These are phyloP conservation scores for Chrysomela aeneicollis DNA, from an alignment of 2,888 invertebrate genomes.

Conservation along the genomic window DNA sequence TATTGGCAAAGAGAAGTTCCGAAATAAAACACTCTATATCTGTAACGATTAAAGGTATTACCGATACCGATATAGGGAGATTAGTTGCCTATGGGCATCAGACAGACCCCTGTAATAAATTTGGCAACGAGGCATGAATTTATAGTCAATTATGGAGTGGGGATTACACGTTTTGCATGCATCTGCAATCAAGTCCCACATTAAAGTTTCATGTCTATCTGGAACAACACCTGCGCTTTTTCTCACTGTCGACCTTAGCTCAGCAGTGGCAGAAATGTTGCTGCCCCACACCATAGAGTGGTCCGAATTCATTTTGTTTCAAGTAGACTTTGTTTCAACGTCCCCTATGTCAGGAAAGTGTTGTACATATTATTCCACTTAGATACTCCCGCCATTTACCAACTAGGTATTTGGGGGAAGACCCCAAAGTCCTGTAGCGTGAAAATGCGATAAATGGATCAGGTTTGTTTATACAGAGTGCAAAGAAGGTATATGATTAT, in stretches of 20 bases:
- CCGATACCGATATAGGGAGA: background rate
- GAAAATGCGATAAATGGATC: background rate
- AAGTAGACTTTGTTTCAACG: background rate
- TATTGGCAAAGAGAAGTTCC: background rate
- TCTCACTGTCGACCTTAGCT: constrained; percentile 25
- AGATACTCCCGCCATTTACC: background rate
- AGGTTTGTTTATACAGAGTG: background rate
- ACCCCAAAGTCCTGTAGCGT: background rate
- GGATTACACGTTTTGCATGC: constrained; percentile 42
- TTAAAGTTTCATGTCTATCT: constrained; percentile 46
- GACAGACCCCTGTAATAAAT: constrained; percentile 17
- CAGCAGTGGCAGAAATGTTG: background rate
- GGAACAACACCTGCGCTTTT: constrained; percentile 45
- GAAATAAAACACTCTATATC: background rate
- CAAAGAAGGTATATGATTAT: background rate
- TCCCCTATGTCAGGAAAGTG: background rate
- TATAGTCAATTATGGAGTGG: constrained; percentile 41
- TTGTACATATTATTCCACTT: constrained; percentile 2
- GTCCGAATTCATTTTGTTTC: background rate
- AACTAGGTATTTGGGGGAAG: background rate
- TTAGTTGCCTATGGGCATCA: constrained; percentile 4
- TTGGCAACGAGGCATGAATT: constrained; percentile 35
- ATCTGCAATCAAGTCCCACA: constrained; percentile 39
- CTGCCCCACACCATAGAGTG: background rate
- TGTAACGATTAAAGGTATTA: constrained; percentile 1